A percentile compares a stretch with the other conserved stretches of the same genome.
Evolutionary conservation across 2,888 invertebrate species (phyloP).

Genomic region (Himalopsyche kuldschensis): DNA sequence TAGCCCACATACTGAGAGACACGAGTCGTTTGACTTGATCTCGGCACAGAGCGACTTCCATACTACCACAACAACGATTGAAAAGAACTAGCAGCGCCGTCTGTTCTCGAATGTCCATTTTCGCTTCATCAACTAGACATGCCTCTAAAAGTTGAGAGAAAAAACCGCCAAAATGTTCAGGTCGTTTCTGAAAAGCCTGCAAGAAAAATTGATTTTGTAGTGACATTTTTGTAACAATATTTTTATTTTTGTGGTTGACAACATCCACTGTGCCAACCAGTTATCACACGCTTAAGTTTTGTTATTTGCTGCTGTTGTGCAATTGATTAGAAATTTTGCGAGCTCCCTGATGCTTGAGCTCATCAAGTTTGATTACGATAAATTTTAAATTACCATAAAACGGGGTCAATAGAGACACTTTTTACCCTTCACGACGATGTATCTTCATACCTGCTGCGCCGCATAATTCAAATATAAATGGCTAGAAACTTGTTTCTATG

Average conservation of each 20-base stretch:
- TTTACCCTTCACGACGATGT: too few relatives aligned
- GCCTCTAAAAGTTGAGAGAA: conserved; percentile 79
- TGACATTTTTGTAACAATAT: too few relatives aligned
- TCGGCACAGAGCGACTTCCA: conserved; percentile 92
- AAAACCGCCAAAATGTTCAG: conserved; percentile 77
- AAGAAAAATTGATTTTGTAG: conserved; percentile 40
- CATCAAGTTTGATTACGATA: not conserved
- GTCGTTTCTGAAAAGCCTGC: conserved; percentile 75
- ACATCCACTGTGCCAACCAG: not conserved
- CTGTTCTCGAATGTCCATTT: conserved; percentile 69
- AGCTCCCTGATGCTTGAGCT: not conserved
- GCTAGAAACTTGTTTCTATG: too few relatives aligned
- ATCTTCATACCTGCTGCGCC: too few relatives aligned
- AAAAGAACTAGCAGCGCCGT: conserved; percentile 88
- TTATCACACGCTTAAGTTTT: too few relatives aligned
- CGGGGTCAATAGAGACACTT: too few relatives aligned
- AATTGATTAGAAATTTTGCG: too few relatives aligned
- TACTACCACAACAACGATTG: conserved; percentile 86
- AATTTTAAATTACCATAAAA: too few relatives aligned
- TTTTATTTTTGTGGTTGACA: too few relatives aligned
- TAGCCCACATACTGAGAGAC: conserved; percentile 92
- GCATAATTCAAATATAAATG: too few relatives aligned
- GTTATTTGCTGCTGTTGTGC: too few relatives aligned
- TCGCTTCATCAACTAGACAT: conserved; percentile 66
- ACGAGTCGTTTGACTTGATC: conserved; percentile 90